Percentiles rank a stretch among this genome's conserved stretches.
These are phyloP conservation scores for Apotomis capreana DNA, from an alignment of 2,888 invertebrate species.

Conservation along the genomic window DNA sequence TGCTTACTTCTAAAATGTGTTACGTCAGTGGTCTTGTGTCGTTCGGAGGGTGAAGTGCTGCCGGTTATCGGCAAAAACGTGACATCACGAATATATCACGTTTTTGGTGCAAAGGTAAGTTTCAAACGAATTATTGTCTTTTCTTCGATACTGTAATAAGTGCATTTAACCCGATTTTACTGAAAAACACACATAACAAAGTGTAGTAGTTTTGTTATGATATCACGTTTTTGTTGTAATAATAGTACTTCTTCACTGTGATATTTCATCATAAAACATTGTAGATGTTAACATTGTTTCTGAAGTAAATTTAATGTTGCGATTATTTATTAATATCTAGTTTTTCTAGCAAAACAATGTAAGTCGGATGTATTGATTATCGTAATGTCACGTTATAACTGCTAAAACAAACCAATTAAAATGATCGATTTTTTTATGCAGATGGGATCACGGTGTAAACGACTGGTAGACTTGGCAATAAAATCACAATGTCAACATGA, in stretches of 20 bases:
- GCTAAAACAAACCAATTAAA: too few species aligned
- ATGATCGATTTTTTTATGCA: too few species aligned
- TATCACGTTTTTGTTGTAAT: conserved; percentile 1
- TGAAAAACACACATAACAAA: background rate
- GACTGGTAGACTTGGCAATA: too few species aligned
- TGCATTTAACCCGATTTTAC: conserved; percentile 1
- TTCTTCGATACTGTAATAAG: conserved; percentile 2
- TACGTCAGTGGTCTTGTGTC: background rate
- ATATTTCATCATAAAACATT: conserved; percentile 7
- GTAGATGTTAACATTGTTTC: background rate
- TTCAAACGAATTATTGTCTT: background rate
- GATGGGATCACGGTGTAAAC: too few species aligned
- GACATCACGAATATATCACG: conserved; percentile 3
- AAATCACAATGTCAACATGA: background rate
- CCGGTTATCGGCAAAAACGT: conserved; percentile 3
- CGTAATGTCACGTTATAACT: too few species aligned
- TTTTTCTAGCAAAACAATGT: too few species aligned
- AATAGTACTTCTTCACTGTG: background rate
- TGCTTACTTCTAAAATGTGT: too few species aligned
- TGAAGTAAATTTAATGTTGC: too few species aligned
- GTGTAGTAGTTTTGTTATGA: conserved; percentile 4
- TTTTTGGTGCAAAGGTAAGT: background rate
- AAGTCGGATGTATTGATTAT: too few species aligned
- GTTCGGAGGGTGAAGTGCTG: background rate
- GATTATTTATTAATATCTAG: too few species aligned